Conservation (phyloP, 2,113 vertebrate species). For the Amblyopsis rosae region DNA sequence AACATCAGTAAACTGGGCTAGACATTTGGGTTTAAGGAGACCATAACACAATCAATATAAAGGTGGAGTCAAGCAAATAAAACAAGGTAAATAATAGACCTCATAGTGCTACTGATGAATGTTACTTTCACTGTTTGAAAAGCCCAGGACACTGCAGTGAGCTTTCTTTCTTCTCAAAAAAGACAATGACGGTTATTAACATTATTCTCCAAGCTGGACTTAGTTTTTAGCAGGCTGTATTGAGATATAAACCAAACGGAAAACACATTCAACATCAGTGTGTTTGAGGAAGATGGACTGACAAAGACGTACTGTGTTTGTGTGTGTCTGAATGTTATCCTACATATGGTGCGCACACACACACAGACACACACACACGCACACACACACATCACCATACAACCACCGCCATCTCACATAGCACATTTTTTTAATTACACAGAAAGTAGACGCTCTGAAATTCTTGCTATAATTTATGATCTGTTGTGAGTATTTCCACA, state of each 20-base stretch:
- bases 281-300: conserved; percentile 23
- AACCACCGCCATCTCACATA: conserved; percentile 43
- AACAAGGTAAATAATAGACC: too few relatives aligned
- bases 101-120: too few relatives aligned
- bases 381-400: conserved; percentile 23
- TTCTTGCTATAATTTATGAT: conserved; percentile 74
- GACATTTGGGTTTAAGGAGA: too few relatives aligned
- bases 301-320: conserved; percentile 27
- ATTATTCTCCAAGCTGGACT: conserved; percentile 10
- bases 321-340: conserved; percentile 22
- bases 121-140: not conserved
- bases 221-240: conserved; percentile 34
- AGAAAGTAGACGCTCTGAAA: conserved; percentile 67
- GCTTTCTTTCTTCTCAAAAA: conserved; percentile 7
- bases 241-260: conserved; percentile 37
- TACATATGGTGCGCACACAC: conserved; percentile 63
- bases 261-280: conserved; percentile 11
- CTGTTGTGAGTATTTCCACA: conserved; percentile 60
- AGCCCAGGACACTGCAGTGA: conserved; percentile 1
- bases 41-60: too few relatives aligned
- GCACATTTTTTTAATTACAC: conserved; percentile 75
- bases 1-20: too few relatives aligned
- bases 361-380: conserved; percentile 42
- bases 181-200: conserved; percentile 22
- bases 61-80: too few relatives aligned